These are phyloP conservation scores for Bellardia bayeri DNA, from an alignment of 2,888 invertebrate species.

Conservation along the genomic window DNA sequence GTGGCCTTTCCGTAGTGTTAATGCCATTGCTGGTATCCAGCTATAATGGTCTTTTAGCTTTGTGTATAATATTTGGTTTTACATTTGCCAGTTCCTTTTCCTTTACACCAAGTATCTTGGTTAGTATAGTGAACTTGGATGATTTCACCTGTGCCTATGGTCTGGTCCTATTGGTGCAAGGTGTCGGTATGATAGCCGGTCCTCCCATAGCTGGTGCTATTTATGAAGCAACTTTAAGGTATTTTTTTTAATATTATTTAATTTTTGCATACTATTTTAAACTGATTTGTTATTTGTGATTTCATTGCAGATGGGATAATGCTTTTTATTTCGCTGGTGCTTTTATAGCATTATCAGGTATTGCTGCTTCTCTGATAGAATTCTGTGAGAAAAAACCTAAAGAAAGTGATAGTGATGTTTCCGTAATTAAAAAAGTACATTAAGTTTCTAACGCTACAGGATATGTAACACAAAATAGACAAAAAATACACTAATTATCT, in stretches of 20 bases:
- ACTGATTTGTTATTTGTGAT: neutral
- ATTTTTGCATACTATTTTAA: neutral
- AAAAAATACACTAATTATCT: slow-evolving; percentile 26
- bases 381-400: slow-evolving; percentile 82
- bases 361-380: slow-evolving; percentile 83
- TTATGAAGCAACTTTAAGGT: slow-evolving; percentile 82
- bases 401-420: slow-evolving; percentile 83
- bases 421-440: slow-evolving; percentile 79
- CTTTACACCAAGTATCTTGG: slow-evolving; percentile 94
- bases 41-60: slow-evolving; percentile 79
- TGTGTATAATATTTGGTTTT: slow-evolving; percentile 91
- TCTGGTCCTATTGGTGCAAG: slow-evolving; percentile 93
- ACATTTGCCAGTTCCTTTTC: slow-evolving; percentile 96
- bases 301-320: slow-evolving; percentile 87
- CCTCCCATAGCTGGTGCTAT: slow-evolving; percentile 94
- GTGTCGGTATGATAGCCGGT: slow-evolving; percentile 95
- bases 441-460: slow-evolving; percentile 74
- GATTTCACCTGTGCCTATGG: slow-evolving; percentile 97
- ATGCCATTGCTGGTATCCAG: slow-evolving; percentile 81
- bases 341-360: slow-evolving; percentile 92
- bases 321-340: slow-evolving; percentile 92
- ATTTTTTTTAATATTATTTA: slow-evolving; percentile 53
- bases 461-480: slow-evolving; percentile 3
- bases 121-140: slow-evolving; percentile 94
- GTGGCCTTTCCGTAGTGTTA: slow-evolving; percentile 82